Conservation (phyloP, 2,888 invertebrate species). For the Cotesia congregata region DNA sequence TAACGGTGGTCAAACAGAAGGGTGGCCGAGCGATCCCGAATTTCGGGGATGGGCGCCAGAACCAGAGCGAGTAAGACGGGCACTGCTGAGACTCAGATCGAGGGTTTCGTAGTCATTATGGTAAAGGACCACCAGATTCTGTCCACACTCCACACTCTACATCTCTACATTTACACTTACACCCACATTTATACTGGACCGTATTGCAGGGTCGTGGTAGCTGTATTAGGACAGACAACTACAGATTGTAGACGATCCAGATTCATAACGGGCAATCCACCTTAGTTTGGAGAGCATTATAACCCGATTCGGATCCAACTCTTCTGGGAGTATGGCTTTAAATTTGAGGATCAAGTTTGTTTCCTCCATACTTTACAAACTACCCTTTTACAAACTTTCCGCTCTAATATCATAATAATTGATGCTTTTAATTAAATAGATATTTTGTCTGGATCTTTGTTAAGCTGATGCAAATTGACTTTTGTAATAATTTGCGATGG, state of each 20-base stretch:
- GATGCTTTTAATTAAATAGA: not conserved
- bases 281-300: conserved; percentile 42
- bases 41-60: not conserved
- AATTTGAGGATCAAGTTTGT: conserved; percentile 46
- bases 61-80: not conserved
- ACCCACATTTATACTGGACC: conserved; percentile 13
- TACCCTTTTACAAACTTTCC: conserved; percentile 23
- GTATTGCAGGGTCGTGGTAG: no score
- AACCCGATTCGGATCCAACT: conserved; percentile 38
- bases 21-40: not conserved
- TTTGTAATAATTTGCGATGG: no score
- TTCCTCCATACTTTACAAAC: not conserved
- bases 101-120: conserved; percentile 36
- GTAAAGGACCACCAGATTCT: conserved; percentile 23
- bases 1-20: not conserved
- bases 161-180: conserved; percentile 22
- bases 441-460: not conserved
- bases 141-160: conserved; percentile 24
- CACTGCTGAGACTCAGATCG: not conserved
- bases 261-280: conserved; percentile 38
- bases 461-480: not conserved
- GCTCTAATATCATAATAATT: conserved; percentile 7
- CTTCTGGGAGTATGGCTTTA: conserved; percentile 58
- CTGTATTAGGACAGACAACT: conserved; percentile 29
- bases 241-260: conserved; percentile 33